Base-by-base conservation (phyloP, 2,113 vertebrate species). In the Dasypus novemcinctus region DNA sequence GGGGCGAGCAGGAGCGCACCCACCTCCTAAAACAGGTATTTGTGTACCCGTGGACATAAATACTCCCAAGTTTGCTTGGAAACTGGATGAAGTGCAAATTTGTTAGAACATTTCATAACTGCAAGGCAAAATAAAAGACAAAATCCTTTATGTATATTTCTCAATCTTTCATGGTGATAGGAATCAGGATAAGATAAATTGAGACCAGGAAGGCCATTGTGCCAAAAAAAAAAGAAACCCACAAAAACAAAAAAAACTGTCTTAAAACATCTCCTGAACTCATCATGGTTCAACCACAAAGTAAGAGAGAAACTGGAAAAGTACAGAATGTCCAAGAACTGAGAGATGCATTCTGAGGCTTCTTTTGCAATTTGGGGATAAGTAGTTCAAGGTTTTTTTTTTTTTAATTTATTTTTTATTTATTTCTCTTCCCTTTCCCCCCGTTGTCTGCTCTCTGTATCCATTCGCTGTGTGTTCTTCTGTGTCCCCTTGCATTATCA, bases 201-300 rank as follows among this genome's bases (percentile, higher is more conserved):
- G 69, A 64, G 46, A 46, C 27, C 46, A 33, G 76, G 23, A 46
- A 15, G 49, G 15, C 10, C 0, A 0, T 14, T 0, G 4, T n/a
- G 57, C 12, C 20, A 12, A 68, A 21, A 66, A 59, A 59, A 18
- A 46, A 49, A 9, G 29, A 63, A 29, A 29, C 27, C 27, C 8
- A 63, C 7, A 63, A 63, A 29, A 27, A 27, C 29, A 9, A 5
- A 27, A 29, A 27, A 29, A 63, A 27, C 5, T 20, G 7, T 72
- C 27, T 23, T 1, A 8, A 38, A 27, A 9, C 1, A 0, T 52
- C 31, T 59, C 33, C 17, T 1, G n/a, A 4, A 21, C 66, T 66
- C 17, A 2, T 23, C 18, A 0, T 0, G 9, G 31, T 10, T 3
- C 7, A 10, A 17, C 27, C n/a, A 9, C 7, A 6, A 20, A 33